A percentile compares a stretch with the other conserved stretches of the same genome.
phyloP scores from a whole-genome alignment of 2,888 invertebrate genomes.

The Glyphotaelius pellucidus region DNA sequence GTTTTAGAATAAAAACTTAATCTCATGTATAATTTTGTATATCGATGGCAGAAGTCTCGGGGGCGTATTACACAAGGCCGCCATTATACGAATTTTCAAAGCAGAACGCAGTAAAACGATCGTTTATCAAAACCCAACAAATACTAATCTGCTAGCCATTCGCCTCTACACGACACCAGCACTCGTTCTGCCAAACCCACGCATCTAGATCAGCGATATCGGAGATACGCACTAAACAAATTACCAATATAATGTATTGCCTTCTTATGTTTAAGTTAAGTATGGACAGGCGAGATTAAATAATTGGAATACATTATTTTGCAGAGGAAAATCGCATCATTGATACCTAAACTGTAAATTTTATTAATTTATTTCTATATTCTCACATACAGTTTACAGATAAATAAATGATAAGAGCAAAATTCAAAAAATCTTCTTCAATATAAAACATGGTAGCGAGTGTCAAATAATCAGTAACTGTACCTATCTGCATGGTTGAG shows the following conservation, averaged over 20 bases:
- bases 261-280: background rate
- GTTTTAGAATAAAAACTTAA: background rate
- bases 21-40: background rate
- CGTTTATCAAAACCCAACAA: constrained; percentile 41
- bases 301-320: background rate
- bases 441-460: too few relatives aligned
- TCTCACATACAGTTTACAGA: too few relatives aligned
- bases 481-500: too few relatives aligned
- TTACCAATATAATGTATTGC: background rate
- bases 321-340: background rate
- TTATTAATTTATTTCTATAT: too few relatives aligned
- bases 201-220: background rate
- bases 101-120: constrained; percentile 38
- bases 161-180: constrained; percentile 24
- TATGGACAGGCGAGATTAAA: background rate
- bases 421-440: too few relatives aligned
- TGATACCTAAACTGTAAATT: background rate
- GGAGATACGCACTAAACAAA: background rate
- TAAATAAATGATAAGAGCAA: too few relatives aligned
- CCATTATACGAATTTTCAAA: constrained; percentile 38
- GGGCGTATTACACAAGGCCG: constrained; percentile 24
- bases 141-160: constrained; percentile 15
- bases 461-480: too few relatives aligned
- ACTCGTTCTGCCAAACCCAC: constrained; percentile 16
- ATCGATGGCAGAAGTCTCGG: background rate